phyloP scores from a whole-genome alignment of 2,888 invertebrate species.

The Rugalucina vietnamica region DNA sequence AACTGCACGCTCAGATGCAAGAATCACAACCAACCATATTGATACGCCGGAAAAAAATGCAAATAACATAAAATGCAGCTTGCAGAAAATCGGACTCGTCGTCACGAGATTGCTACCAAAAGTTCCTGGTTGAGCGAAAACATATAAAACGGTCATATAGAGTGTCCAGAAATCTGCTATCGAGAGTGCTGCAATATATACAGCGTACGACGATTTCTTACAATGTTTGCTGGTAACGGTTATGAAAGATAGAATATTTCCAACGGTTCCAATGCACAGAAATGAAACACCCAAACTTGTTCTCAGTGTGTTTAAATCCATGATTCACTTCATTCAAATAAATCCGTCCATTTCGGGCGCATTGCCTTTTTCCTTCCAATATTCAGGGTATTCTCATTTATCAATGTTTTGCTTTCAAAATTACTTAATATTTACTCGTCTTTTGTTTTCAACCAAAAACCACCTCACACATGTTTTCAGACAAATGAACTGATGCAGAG shows the following conservation, averaged over 20 bases:
- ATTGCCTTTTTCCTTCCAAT: too few species aligned
- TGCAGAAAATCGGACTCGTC: not conserved
- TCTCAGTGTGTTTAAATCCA: too few species aligned
- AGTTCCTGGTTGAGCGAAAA: not conserved
- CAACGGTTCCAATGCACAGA: not conserved
- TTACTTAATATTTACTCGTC: too few species aligned
- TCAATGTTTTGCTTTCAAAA: too few species aligned
- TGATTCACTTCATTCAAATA: too few species aligned
- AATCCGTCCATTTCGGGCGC: too few species aligned
- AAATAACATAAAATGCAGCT: not conserved
- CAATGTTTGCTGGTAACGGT: not conserved
- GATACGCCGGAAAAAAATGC: not conserved
- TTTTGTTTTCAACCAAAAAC: too few species aligned
- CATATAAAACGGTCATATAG: not conserved
- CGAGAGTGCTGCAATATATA: not conserved
- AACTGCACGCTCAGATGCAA: not conserved
- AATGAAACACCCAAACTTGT: too few species aligned
- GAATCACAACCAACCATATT: not conserved
- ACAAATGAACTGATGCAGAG: too few species aligned
- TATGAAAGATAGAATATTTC: not conserved
- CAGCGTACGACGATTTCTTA: not conserved
- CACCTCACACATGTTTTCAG: too few species aligned
- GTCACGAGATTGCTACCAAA: not conserved
- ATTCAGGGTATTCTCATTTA: too few species aligned
- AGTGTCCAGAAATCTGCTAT: not conserved